A percentile compares a stretch with the other conserved stretches of the same genome.
These are phyloP conservation scores for Agelastica alni DNA, from an alignment of 2,888 invertebrate species.

Conservation along the genomic window DNA sequence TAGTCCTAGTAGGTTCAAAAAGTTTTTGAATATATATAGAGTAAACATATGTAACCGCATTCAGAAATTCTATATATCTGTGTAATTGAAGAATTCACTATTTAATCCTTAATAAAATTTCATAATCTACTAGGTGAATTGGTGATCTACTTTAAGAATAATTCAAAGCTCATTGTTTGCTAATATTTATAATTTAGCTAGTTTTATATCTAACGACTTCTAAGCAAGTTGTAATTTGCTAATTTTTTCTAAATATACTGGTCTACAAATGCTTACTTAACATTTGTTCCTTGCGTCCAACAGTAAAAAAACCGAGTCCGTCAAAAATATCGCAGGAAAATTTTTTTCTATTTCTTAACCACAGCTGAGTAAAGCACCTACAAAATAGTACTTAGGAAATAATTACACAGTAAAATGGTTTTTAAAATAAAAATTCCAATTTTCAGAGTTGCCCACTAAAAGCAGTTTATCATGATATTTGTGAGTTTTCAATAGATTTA, in stretches of 20 bases:
- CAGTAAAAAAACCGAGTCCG: slow-evolving; percentile 47
- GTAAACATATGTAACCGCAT: slow-evolving; percentile 19
- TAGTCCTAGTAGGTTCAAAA: slow-evolving; percentile 27
- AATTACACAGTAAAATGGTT: too few species aligned
- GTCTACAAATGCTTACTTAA: slow-evolving; percentile 48
- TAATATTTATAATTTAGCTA: slow-evolving; percentile 26
- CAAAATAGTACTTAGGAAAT: too few species aligned
- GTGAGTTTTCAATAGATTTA: too few species aligned
- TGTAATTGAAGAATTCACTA: slow-evolving; percentile 8
- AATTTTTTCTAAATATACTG: slow-evolving; percentile 38
- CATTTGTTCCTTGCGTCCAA: slow-evolving; percentile 56
- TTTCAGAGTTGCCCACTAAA: too few species aligned
- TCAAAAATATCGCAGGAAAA: slow-evolving; percentile 45
- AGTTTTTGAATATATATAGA: slow-evolving; percentile 18
- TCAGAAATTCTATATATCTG: slow-evolving; percentile 18
- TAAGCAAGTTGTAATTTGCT: slow-evolving; percentile 10
- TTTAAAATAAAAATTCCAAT: too few species aligned
- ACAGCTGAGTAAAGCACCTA: slow-evolving; percentile 3
- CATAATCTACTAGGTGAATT: slow-evolving; percentile 25
- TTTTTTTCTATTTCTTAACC: slow-evolving; percentile 32
- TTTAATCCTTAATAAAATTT: slow-evolving; percentile 12
- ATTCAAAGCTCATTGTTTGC: slow-evolving; percentile 17
- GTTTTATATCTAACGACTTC: slow-evolving; percentile 22
- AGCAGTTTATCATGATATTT: too few species aligned
- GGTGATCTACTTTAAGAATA: slow-evolving; percentile 21